Evolutionary conservation across 2,888 invertebrate species (phyloP), one percentile per base, ranked within the genome.

Genomic region (Scaeva pyrastri): DNA sequence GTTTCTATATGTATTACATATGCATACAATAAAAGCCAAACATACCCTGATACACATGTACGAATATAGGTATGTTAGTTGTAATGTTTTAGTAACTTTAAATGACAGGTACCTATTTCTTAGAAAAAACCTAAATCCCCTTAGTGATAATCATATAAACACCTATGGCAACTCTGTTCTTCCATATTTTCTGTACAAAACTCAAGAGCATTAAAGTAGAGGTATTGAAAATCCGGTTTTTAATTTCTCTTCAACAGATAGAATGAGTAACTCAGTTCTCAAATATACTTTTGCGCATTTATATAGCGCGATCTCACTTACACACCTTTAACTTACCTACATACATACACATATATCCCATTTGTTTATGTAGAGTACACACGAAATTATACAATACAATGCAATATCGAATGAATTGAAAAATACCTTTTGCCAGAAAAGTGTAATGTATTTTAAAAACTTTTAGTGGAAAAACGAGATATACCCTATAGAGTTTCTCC

Each of bases 391-490:
- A 66, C 79, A 79, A 74, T 50, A 68, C 50, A 52, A 60, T 66
- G 72, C 66, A 79, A 79, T 73, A 68, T 50, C 56, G 64, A 66
- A 58, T 58, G 58, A 58, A 64, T 48, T 62, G 62, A 45, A 62
- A 72, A 78, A 66, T 72, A 79, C 73, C 72, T 79, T 62, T 73
- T 52, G 75, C 62, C 41, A 71, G 70, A 56, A 62, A n/a, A 76
- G 62, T 23, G 55, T 26, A 43, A 26, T 43, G 16, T 48, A 26
- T 64, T 48, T 39, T 3, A 10, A 39, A 66, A 50, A 66, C 39
- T 23, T 16, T 19, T 6, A 43, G 50, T 76, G 12, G 31, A 50
- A 56, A 71, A 81, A 71, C 55, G 76, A 76, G 81, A 81, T 70
- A 66, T 68, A 81, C 64, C n/a, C n/a, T n/a, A n/a, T n/a, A n/a